Percentiles rank a stretch among this genome's conserved stretches.
phyloP scores from a whole-genome alignment of 2,888 invertebrate genomes.

The Spodoptera exigua region DNA sequence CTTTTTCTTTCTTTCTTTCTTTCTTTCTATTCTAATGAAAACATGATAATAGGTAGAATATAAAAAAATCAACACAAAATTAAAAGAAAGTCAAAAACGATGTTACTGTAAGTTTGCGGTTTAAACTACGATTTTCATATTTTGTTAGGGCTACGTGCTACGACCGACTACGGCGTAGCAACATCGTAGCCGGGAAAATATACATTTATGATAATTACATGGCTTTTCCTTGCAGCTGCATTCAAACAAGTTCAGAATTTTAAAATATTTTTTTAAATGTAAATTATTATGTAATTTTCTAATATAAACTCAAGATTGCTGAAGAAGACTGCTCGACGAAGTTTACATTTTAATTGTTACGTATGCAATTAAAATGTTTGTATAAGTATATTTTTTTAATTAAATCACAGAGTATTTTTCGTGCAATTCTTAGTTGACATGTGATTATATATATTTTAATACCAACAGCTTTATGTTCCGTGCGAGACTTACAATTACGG shows the following conservation, averaged over 20 bases:
- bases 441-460: too few species aligned
- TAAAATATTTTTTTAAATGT: conserved; percentile 40
- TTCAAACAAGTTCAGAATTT: conserved; percentile 40
- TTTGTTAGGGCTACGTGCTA: conserved; percentile 43
- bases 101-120: conserved; percentile 6
- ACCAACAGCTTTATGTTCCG: too few species aligned
- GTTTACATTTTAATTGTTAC: too few species aligned
- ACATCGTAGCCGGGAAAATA: conserved; percentile 53
- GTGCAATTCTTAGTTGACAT: too few species aligned
- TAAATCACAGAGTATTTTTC: too few species aligned
- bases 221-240: conserved; percentile 33
- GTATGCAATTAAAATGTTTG: too few species aligned
- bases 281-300: conserved; percentile 20
- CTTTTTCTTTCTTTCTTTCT: too few species aligned
- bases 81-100: conserved; percentile 2
- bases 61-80: conserved; percentile 12
- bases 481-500: too few species aligned
- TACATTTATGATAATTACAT: conserved; percentile 59
- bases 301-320: conserved; percentile 2
- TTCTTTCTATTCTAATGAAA: too few species aligned
- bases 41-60: too few species aligned
- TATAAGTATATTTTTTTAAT: too few species aligned
- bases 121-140: conserved; percentile 44
- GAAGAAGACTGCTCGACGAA: too few species aligned
- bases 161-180: conserved; percentile 57